These are phyloP conservation scores for Eristalis intricaria DNA, from an alignment of 2,888 invertebrate genomes.

Conservation along the genomic window DNA sequence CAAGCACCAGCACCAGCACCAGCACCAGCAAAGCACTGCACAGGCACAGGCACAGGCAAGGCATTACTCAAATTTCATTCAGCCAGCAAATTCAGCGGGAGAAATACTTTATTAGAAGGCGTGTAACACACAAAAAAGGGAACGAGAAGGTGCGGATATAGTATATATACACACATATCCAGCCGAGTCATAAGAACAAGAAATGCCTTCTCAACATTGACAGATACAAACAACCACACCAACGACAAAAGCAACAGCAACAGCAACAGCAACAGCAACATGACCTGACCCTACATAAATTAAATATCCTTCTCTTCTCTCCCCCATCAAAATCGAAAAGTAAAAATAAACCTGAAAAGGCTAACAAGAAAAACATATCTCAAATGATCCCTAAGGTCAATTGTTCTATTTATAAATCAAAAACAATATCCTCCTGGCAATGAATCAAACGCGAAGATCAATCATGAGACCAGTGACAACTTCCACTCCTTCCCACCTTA, in stretches of 20 bases:
- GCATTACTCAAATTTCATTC: conserved; percentile 32
- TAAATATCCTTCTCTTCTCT: neutral
- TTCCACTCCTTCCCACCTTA: too few species aligned
- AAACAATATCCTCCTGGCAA: too few species aligned
- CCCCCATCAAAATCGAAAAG: too few species aligned
- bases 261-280: neutral
- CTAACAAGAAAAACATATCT: too few species aligned
- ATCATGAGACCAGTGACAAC: too few species aligned
- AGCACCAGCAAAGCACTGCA: neutral
- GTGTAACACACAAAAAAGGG: conserved; percentile 1
- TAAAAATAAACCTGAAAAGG: too few species aligned
- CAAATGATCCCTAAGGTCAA: too few species aligned
- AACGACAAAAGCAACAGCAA: neutral
- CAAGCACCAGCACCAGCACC: neutral
- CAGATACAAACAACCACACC: too few species aligned
- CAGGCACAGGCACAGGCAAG: neutral
- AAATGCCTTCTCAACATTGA: neutral
- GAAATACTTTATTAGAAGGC: conserved; percentile 15
- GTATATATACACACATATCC: neutral
- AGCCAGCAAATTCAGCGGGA: conserved; percentile 21
- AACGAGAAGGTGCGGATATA: neutral
- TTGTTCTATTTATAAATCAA: too few species aligned
- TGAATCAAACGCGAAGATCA: too few species aligned
- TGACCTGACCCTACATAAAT: conserved; percentile 33
- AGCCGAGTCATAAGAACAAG: neutral